These are phyloP conservation scores for Dasypus novemcinctus DNA, from an alignment of 2,113 vertebrate species.

Conservation along the genomic window DNA sequence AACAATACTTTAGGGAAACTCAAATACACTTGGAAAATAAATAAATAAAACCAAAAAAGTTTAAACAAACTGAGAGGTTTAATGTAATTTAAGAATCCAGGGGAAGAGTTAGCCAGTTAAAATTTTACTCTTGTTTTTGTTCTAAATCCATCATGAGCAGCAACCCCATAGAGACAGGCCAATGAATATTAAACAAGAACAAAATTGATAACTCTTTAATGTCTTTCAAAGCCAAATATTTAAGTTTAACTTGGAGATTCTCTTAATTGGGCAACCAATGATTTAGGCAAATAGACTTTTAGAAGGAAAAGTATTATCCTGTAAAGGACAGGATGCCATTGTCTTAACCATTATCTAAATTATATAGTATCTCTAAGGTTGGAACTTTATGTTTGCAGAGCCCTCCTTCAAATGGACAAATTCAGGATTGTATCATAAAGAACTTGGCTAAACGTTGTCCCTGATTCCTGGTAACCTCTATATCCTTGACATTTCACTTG, in stretches of 20 bases:
- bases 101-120: background rate
- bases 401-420: background rate
- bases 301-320: background rate
- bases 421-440: background rate
- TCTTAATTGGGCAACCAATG: background rate
- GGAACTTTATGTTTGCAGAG: background rate
- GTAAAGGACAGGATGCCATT: background rate
- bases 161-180: background rate
- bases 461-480: too few relatives aligned
- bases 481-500: too few relatives aligned
- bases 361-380: background rate
- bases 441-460: too few relatives aligned
- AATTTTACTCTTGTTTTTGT: constrained; percentile 4
- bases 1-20: background rate
- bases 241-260: background rate
- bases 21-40: background rate
- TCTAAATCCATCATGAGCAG: background rate
- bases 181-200: background rate
- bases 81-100: background rate
- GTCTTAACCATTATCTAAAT: background rate
- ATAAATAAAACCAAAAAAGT: background rate
- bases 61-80: background rate
- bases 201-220: background rate
- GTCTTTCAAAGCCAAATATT: constrained; percentile 36
- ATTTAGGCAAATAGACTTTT: background rate